phyloP scores from a whole-genome alignment of 2,888 invertebrate genomes.

The Oegoconia quadripuncta region DNA sequence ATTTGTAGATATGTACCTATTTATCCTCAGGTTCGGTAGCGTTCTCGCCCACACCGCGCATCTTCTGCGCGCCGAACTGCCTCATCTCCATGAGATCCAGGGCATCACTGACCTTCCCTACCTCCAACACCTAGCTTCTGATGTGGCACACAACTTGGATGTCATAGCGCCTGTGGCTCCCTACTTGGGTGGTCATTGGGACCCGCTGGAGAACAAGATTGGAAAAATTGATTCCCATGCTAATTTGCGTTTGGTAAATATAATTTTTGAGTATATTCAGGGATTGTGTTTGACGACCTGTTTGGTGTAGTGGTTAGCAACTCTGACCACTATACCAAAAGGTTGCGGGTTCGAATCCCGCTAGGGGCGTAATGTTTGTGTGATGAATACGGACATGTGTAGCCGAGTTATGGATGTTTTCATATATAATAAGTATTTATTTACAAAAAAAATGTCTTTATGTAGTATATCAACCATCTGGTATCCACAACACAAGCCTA shows the following conservation, averaged over 20 bases:
- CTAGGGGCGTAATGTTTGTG: too few relatives aligned
- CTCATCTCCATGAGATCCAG: slow-evolving; percentile 53
- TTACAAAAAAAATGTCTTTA: too few relatives aligned
- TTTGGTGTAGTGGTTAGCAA: too few relatives aligned
- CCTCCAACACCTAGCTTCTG: slow-evolving; percentile 36
- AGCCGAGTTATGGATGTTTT: too few relatives aligned
- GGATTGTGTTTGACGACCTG: too few relatives aligned
- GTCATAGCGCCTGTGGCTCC: slow-evolving; percentile 36
- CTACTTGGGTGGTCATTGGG: slow-evolving; percentile 32
- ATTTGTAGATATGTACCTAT: background rate
- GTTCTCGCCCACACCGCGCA: slow-evolving; percentile 45
- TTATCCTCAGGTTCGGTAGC: slow-evolving; percentile 42
- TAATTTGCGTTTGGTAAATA: slow-evolving; percentile 52
- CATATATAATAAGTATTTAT: too few relatives aligned
- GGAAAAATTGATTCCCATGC: slow-evolving; percentile 34
- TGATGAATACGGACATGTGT: too few relatives aligned
- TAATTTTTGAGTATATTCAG: too few relatives aligned
- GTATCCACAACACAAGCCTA: too few relatives aligned
- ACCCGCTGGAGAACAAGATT: slow-evolving; percentile 3
- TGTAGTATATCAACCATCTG: too few relatives aligned
- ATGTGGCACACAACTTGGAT: slow-evolving; percentile 48
- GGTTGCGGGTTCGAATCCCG: too few relatives aligned
- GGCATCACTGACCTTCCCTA: slow-evolving; percentile 47
- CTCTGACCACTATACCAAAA: too few relatives aligned
- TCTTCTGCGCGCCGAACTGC: slow-evolving; percentile 49